Evolutionary conservation across 2,888 invertebrate species (phyloP), one percentile per base, ranked within the genome.

Genomic region (Eurytoma adleriae): DNA sequence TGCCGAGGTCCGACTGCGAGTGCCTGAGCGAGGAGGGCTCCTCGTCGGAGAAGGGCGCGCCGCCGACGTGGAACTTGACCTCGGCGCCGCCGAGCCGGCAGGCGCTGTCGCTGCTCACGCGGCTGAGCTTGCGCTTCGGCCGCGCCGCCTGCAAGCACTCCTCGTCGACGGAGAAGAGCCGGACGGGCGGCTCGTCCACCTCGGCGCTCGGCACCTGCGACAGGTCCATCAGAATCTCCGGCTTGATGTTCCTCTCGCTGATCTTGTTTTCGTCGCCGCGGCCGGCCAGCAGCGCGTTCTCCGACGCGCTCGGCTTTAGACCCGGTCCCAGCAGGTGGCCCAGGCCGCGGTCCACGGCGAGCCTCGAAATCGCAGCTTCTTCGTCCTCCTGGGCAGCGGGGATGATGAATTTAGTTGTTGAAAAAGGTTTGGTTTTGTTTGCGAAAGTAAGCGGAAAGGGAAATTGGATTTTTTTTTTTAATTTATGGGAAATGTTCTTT

Each of bases 131-230:
- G 16, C 85, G 56, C 68, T 13, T 92, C 12, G 82, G 92, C 92
- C 14, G 88, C 84, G 0, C 91, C 91, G 0, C 92, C 86, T 10
- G 86, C 88, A 61, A 72, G 12, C 72, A 18, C n/a, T 64, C 48
- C 81, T 92, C 92, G 68, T 92, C 92, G 0, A 91, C 91, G 0
- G 92, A 91, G 73, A 92, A 14, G 64, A 30, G 40, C n/a, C 92
- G 92, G 0, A 91, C 90, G 20, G 91, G 68, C 56, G 87, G 90
- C 72, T 90, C 88, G 12, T 90, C 85, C 2, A 90, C 92, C 59
- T 91, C 91, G 83, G 91, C 91, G 1, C 40, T 24, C 2, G 88
- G 84, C 40, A 89, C 87, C 24, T 91, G 84, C 16, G 91, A 92
- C 12, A 90, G 88, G 18, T 92, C 90, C 62, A 91, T 80, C 18